Evolutionary conservation across 1,140 invertebrate genomes (phyloP), one percentile per base, ranked within the genome.

Genomic region (Bombus superbus): DNA sequence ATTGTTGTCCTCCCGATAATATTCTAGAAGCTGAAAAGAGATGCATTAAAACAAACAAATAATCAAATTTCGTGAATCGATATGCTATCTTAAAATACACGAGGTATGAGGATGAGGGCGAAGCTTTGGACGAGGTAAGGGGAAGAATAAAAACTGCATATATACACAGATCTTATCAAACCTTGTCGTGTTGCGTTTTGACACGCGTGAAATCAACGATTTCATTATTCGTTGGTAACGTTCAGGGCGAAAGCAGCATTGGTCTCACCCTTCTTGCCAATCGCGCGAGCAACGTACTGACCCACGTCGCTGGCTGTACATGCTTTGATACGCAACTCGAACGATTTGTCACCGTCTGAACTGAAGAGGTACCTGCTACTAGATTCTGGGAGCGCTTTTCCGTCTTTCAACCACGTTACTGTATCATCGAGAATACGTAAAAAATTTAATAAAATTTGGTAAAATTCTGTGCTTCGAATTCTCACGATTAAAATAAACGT

Each of bases 351-450:
- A 87, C 97, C 97, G 90, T 98, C 97, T 94, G 97, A 97, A 64
- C 96, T 97, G 94, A 98, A 98, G 90, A 97, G 97, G 94, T 98
- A 98, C 93, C 97, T 96, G 62, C 96, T 96, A 71, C 97, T 97
- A 66, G 96, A 96, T 87, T 96, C 96, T 89, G 98, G 96, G 79
- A 98, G 96, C 72, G 97, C 97, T 93, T 98, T 98, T 88, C 98
- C 98, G 95, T 99, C 98, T 95, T 99, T 99, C 89, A 98, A 95
- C 99, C 99, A 99, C 86, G 96, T 96, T 66, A 97, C 96, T 96
- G 89, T 68, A 91, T 28, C 9, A 1, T 71, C 25, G 42, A 1
- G 6, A 3, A 18, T 15, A 32, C 35, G n/a, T 3, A 15, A n/a
- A 9, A 13, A 28, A 22, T n/a, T n/a, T 42, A n/a, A 9, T 42